These are phyloP conservation scores for Notodonta dromedarius DNA, from an alignment of 2,888 invertebrate species.

Conservation along the genomic window DNA sequence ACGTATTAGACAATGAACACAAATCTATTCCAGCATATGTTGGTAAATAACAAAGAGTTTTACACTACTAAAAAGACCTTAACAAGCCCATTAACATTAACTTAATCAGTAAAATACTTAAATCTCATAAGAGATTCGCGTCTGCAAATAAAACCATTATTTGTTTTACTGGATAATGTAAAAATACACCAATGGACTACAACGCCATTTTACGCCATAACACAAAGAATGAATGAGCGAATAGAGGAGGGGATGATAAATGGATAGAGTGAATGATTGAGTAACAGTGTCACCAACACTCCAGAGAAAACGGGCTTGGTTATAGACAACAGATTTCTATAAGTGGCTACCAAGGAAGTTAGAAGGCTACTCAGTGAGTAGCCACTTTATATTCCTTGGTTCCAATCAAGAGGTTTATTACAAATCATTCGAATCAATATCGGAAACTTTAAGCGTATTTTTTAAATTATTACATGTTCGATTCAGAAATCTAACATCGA, in stretches of 20 bases:
- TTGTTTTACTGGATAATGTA: slow-evolving; percentile 61
- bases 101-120: slow-evolving; percentile 59
- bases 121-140: slow-evolving; percentile 76
- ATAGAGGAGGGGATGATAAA: not conserved
- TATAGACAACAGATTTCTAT: too few relatives aligned
- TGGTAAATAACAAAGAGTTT: slow-evolving; percentile 61
- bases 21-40: slow-evolving; percentile 71
- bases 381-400: too few relatives aligned
- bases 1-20: slow-evolving; percentile 53
- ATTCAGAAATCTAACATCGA: too few relatives aligned
- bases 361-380: too few relatives aligned
- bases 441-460: too few relatives aligned
- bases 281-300: too few relatives aligned
- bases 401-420: too few relatives aligned
- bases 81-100: slow-evolving; percentile 47
- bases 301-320: too few relatives aligned
- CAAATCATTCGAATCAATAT: too few relatives aligned
- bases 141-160: slow-evolving; percentile 72
- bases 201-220: slow-evolving; percentile 65
- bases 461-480: too few relatives aligned
- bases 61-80: slow-evolving; percentile 50
- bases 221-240: slow-evolving; percentile 24
- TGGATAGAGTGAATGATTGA: slow-evolving; percentile 8
- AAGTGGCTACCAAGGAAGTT: too few relatives aligned
- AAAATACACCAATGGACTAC: slow-evolving; percentile 69